phyloP scores from a whole-genome alignment of 2,888 invertebrate species.

The Ormia ochracea region DNA sequence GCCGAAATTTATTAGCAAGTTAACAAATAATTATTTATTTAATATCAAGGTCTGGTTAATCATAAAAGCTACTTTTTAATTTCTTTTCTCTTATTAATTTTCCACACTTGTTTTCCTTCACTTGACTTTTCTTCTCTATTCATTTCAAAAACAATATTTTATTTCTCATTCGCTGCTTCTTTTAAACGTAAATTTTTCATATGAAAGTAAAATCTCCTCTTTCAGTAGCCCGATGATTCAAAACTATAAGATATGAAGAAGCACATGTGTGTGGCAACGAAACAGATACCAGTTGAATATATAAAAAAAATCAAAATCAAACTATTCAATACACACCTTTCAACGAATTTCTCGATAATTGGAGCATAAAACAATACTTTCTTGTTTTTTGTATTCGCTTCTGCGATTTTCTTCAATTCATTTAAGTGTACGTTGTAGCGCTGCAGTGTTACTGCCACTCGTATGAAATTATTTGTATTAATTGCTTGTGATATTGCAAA shows the following conservation, averaged over 20 bases:
- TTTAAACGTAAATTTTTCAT: constrained; percentile 15
- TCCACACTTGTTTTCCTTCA: constrained; percentile 30
- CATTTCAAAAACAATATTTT: constrained; percentile 4
- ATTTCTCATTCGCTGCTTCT: constrained; percentile 11
- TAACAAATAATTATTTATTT: neutral
- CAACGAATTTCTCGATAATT: constrained; percentile 63
- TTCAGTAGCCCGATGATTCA: constrained; percentile 23
- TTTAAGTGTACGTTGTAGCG: neutral
- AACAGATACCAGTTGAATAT: constrained; percentile 16
- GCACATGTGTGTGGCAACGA: constrained; percentile 25
- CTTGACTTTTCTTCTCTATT: constrained; percentile 37
- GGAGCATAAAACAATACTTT: constrained; percentile 62
- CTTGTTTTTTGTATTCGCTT: constrained; percentile 42
- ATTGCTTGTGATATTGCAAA: constrained; percentile 50
- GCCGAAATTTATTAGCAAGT: neutral
- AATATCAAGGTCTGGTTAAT: constrained; percentile 43
- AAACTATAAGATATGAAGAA: neutral
- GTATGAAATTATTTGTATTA: constrained; percentile 23
- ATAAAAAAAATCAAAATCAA: constrained; percentile 24
- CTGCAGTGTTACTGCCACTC: constrained; percentile 13
- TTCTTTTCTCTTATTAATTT: constrained; percentile 55
- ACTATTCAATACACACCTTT: constrained; percentile 56
- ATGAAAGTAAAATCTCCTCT: constrained; percentile 59
- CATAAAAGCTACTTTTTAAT: constrained; percentile 19
- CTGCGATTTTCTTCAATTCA: neutral